Evolutionary conservation across 2,888 invertebrate genomes (phyloP).

Genomic region (Drosophila nr. perissopoda): DNA sequence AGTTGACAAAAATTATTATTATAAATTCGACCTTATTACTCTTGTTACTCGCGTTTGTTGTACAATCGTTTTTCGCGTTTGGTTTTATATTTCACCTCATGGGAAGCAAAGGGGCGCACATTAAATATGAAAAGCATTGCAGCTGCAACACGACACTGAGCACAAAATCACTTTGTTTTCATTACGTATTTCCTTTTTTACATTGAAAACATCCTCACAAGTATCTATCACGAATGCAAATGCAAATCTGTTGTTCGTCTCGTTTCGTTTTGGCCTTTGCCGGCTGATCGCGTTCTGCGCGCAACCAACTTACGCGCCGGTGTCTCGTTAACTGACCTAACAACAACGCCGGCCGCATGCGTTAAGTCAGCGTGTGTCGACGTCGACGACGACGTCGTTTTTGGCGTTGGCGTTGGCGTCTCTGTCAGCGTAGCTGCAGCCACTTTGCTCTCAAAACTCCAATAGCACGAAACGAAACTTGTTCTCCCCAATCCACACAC

Average conservation of each 20-base stretch:
- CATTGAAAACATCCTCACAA: constrained; percentile 26
- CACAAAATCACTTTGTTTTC: constrained; percentile 23
- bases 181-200: neutral
- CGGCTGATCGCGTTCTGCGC: constrained; percentile 62
- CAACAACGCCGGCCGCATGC: constrained; percentile 65
- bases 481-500: constrained; percentile 57
- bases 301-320: constrained; percentile 78
- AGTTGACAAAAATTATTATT: constrained; percentile 79
- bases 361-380: constrained; percentile 48
- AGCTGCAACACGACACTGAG: constrained; percentile 19
- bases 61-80: constrained; percentile 50
- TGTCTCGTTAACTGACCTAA: constrained; percentile 74
- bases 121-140: constrained; percentile 15
- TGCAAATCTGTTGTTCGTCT: constrained; percentile 38
- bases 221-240: constrained; percentile 19
- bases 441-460: constrained; percentile 71
- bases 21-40: constrained; percentile 80
- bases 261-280: constrained; percentile 24
- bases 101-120: constrained; percentile 13
- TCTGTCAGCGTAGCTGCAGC: constrained; percentile 43
- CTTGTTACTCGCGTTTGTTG: constrained; percentile 78
- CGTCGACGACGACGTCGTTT: constrained; percentile 9
- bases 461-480: constrained; percentile 69
- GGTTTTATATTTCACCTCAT: constrained; percentile 48
- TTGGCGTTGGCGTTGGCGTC: constrained; percentile 8